A percentile compares a stretch with the other conserved stretches of the same genome.
Evolutionary conservation across 1,140 invertebrate genomes (phyloP).

Genomic region (Dendroctonus ponderosae): DNA sequence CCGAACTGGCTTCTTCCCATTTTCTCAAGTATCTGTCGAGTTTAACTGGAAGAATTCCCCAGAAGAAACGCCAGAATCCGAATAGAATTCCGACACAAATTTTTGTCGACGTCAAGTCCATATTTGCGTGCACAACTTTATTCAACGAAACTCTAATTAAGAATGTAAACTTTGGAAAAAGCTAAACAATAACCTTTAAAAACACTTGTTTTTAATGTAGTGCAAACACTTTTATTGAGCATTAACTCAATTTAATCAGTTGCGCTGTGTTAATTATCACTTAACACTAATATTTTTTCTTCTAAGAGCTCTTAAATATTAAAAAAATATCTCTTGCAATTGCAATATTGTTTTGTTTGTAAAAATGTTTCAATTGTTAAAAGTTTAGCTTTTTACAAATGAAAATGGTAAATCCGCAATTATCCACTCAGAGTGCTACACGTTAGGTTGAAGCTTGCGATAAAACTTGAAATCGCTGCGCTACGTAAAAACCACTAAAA

Average conservation of each 20-base stretch:
- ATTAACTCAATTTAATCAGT: too few species aligned
- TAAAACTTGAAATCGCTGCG: too few species aligned
- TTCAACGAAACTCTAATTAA: neutral
- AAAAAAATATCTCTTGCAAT: neutral
- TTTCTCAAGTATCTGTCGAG: conserved; percentile 42
- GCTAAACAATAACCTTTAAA: too few species aligned
- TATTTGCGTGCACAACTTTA: conserved; percentile 14
- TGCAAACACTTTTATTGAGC: too few species aligned
- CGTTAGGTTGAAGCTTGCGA: too few species aligned
- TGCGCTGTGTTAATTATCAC: neutral
- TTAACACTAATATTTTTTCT: neutral
- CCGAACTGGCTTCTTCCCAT: conserved; percentile 40
- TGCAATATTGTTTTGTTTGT: neutral
- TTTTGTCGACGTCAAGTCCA: conserved; percentile 46
- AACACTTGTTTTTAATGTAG: too few species aligned
- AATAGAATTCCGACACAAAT: conserved; percentile 47
- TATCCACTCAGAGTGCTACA: too few species aligned
- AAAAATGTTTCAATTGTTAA: neutral
- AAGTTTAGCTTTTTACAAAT: neutral
- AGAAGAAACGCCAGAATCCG: conserved; percentile 45
- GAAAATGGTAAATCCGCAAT: too few species aligned
- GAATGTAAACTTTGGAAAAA: neutral
- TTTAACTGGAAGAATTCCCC: conserved; percentile 48
- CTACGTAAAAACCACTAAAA: too few species aligned
- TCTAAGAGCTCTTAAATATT: neutral